These are phyloP conservation scores for Drosophila nigritarsus DNA, from an alignment of 2,888 invertebrate species.

Conservation along the genomic window DNA sequence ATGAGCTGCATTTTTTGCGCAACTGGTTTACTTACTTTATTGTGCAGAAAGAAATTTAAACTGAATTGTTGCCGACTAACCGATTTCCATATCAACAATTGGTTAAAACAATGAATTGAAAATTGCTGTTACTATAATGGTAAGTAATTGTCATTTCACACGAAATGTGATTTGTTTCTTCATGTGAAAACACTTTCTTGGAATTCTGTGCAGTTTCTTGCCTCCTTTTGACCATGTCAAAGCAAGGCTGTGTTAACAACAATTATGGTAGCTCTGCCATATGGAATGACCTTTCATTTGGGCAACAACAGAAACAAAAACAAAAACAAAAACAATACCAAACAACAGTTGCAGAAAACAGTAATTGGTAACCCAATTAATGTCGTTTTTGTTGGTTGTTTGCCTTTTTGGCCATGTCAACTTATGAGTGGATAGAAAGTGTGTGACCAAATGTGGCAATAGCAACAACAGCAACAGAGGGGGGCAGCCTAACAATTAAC, in stretches of 20 bases:
- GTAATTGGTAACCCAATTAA: constrained; percentile 53
- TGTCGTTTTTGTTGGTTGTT: constrained; percentile 19
- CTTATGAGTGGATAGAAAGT: constrained; percentile 73
- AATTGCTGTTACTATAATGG: neutral
- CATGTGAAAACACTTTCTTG: neutral
- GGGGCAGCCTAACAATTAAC: constrained; percentile 17
- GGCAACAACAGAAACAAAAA: constrained; percentile 1
- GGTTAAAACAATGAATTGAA: neutral
- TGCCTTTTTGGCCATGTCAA: constrained; percentile 22
- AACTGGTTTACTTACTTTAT: neutral
- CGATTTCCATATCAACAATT: neutral
- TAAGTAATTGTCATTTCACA: neutral
- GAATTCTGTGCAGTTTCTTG: neutral
- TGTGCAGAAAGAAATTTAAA: neutral
- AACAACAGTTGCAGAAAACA: constrained; percentile 17
- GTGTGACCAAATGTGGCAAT: constrained; percentile 58
- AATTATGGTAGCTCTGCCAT: neutral
- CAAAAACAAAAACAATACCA: constrained; percentile 2
- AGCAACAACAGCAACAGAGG: constrained; percentile 1
- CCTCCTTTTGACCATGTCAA: neutral
- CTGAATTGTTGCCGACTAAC: too few relatives aligned
- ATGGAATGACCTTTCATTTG: constrained; percentile 3
- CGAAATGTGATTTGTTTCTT: neutral
- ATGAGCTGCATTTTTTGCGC: too few relatives aligned
- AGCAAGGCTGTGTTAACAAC: neutral